Evolutionary conservation across 2,113 vertebrate genomes (phyloP), one percentile per base, ranked within the genome.

Genomic region (Solea solea): DNA sequence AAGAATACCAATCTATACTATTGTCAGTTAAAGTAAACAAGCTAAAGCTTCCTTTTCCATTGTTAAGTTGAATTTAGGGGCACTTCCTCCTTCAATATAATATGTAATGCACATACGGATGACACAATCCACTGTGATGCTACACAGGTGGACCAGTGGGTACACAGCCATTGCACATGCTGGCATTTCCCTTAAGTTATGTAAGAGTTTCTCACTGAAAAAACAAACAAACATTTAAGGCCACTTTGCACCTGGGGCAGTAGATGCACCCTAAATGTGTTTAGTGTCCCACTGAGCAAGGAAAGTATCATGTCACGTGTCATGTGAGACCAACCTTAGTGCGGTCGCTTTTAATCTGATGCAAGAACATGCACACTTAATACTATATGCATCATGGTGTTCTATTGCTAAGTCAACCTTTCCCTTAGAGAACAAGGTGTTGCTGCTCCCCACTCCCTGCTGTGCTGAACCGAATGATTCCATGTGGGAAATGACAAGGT

Each of bases 131-230:
- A 34, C 34, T 34, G 34, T 34, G 34, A 34, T 34, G 34, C 34
- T 34, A 6, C 34, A 34, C 34, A 71, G 59, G 48, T 64, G 57
- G 14, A 61, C 34, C 34, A 34, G 3, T 34, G 34, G 34, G 34
- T 34, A 34, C 5, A 64, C 64, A 58, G 46, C 56, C 53, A 16
- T 53, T 15, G 50, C 57, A 45, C 59, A 68, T 46, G 25, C 51
- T 74, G 77, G 21, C 63, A 55, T 72, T 66, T 78, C 39, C 54
- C 3, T 57, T 54, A 46, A 68, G 65, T 81, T 78, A 79, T 59
- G 72, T 64, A 84, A 84, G 66, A 48, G 39, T 49, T 48, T 70
- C 28, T 16, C 34, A 45, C 12, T 44, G 62, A 62, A 68, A 75
- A 21, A 21, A 21, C 21, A n/a, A n/a, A 1, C 21, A 21, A 34